Base-by-base conservation (phyloP, 2,888 invertebrate genomes). In the Aleiodes leptofemur region DNA sequence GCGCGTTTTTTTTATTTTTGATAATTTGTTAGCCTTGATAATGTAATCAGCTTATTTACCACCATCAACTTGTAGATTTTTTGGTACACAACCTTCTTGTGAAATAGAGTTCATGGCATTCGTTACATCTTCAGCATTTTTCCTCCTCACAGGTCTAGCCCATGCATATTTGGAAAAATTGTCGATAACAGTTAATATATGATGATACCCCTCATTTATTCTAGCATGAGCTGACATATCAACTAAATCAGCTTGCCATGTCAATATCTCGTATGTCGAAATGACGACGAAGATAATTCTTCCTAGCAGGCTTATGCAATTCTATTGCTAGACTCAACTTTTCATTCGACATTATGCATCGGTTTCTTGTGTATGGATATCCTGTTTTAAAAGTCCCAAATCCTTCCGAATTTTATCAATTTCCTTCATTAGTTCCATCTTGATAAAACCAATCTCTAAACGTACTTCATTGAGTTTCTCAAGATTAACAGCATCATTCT, bases 251-350 rank as follows among this genome's bases (percentile, higher is more conserved):
- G 86, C 43, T 38, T 61, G 61, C 43, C 61, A 61, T 38, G 38
- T 89, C 85, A 6, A 89, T 79, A 59, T 84, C 88, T 78, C 86
- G 86, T 55, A 86, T 81, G 16, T 87, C 14, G 7, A 61, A 8
- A 31, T n/a, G 13, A 2, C 61, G 57, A 3, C 57, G 11, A 29
- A 3, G 29, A 82, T 87, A 88, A 82, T 90, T 89, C 77, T 79
- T 82, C 64, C 89, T 80, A 38, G 85, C 87, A 29, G 84, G 81
- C 80, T 82, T 87, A 82, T 90, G 88, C 5, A 90, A 77, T 78
- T 90, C 89, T 71, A 81, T 64, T 4, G 84, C 83, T 6, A 84
- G 6, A 29, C 23, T 16, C 13, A 16, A 34, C 4, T 34, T 56
- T 16, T 56, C 11, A 56, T 16, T 56, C 29, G 6, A 7, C 11